These are phyloP conservation scores for Macrostomum lignano DNA, from an alignment of 1,140 invertebrate species.

Conservation along the genomic window DNA sequence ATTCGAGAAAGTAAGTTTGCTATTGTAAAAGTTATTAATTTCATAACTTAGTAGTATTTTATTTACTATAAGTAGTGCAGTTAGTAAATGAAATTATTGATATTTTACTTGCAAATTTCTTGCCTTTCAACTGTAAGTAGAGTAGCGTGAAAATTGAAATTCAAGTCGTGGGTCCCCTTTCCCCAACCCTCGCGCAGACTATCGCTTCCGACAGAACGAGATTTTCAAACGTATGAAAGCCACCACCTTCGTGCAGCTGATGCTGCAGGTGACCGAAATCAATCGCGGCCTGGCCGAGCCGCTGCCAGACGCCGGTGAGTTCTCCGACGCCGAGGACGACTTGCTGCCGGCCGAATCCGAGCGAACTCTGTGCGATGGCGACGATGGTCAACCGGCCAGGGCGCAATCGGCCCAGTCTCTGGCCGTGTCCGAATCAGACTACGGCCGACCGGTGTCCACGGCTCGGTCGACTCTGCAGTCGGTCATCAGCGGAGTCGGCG, in stretches of 20 bases:
- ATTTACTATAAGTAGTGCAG: not conserved
- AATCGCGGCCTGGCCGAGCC: too few relatives aligned
- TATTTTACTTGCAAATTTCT: not conserved
- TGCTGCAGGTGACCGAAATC: conserved; percentile 8
- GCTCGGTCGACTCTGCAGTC: conserved; percentile 10
- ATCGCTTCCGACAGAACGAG: conserved; percentile 27
- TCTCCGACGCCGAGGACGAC: too few relatives aligned
- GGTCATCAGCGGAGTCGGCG: conserved; percentile 25
- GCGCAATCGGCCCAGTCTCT: conserved; percentile 11
- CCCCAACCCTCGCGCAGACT: conserved; percentile 23
- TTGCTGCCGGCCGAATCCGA: too few relatives aligned
- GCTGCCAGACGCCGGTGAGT: too few relatives aligned
- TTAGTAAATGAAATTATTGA: not conserved
- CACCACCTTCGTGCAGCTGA: conserved; percentile 29
- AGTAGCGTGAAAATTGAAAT: too few relatives aligned
- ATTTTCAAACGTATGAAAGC: conserved; percentile 32
- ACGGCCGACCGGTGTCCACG: conserved; percentile 5
- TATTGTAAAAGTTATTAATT: not conserved
- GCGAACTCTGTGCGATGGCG: too few relatives aligned
- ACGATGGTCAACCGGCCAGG: too few relatives aligned
- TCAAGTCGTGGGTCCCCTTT: not conserved
- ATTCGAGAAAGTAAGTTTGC: conserved; percentile 17
- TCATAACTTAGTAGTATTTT: not conserved
- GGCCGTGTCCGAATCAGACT: conserved; percentile 11
- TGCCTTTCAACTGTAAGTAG: not conserved